phyloP scores from a whole-genome alignment of 2,113 vertebrate species.

The Sula dactylatra region DNA sequence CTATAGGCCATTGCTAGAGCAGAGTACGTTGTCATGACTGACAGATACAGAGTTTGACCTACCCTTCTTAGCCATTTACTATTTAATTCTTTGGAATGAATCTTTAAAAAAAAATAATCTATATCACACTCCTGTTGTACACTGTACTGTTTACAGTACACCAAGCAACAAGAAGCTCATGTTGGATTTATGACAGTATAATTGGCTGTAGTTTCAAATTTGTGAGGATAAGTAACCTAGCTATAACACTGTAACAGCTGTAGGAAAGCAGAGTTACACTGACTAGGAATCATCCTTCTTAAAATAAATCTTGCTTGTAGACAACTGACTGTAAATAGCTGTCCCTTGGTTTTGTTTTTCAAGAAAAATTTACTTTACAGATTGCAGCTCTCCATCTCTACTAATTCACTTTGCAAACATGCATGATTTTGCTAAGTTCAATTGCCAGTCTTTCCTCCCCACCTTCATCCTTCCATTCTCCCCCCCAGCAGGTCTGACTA shows the following conservation, averaged over 20 bases:
- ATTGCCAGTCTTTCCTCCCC: background rate
- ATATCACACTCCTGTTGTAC: background rate
- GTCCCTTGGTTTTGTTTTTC: background rate
- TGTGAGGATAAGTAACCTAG: background rate
- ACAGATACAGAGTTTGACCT: background rate
- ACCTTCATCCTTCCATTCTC: too few relatives aligned
- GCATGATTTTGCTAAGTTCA: background rate
- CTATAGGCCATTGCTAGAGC: background rate
- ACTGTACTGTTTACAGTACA: background rate
- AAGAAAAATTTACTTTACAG: background rate
- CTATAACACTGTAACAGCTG: background rate
- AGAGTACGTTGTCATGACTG: background rate
- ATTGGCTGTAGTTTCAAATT: background rate
- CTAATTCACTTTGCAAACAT: background rate
- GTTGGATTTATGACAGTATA: background rate
- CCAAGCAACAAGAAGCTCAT: background rate
- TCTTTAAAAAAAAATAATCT: too few relatives aligned
- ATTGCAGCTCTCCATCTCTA: background rate
- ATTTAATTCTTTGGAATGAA: background rate
- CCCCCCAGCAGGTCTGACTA: background rate
- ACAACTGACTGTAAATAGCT: background rate
- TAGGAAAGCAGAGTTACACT: background rate
- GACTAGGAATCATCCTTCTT: background rate
- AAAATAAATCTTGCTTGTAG: background rate
- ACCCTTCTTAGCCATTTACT: background rate